Conservation (phyloP, 92 coral and sea anemone genomes). For the Chrysogorgia sp. region DNA sequence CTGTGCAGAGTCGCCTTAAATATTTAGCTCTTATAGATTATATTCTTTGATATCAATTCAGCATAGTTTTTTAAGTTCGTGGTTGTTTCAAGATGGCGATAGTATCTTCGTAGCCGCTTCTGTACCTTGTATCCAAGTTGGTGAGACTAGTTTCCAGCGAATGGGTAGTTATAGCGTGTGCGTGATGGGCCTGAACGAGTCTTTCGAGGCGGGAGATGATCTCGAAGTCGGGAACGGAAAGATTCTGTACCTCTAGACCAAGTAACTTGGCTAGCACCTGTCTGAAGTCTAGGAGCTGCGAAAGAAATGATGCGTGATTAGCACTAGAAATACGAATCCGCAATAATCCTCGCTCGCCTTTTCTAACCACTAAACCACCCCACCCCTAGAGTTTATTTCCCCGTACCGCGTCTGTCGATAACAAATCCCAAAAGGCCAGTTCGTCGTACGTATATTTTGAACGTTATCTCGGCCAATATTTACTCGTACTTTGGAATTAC, state of each 20-base stretch:
- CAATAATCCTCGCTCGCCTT: no score
- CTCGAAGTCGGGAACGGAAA: conserved; percentile 99
- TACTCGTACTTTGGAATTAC: no score
- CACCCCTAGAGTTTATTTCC: no score
- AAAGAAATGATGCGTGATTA: neutral
- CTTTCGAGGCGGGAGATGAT: conserved; percentile 97
- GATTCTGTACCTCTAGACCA: conserved; percentile 90
- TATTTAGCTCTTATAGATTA: neutral
- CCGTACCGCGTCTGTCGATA: no score
- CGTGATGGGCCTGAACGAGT: conserved; percentile 98
- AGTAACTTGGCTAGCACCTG: conserved; percentile 95
- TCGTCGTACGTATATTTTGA: no score
- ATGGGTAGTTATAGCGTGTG: conserved; percentile 96
- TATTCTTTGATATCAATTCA: neutral
- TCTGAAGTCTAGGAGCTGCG: conserved; percentile 89
- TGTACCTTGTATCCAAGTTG: conserved; percentile 90
- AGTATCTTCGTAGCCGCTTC: conserved; percentile 90
- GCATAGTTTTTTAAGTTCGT: neutral
- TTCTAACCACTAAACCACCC: no score
- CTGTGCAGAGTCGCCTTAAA: neutral
- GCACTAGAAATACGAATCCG: no score
- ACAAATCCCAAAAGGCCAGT: no score
- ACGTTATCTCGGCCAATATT: no score
- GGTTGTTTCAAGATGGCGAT: conserved; percentile 71
- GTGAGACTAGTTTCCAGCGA: conserved; percentile 97